Conservation (phyloP, 2,797 vertebrate species). For the Dendrocincla tyrannina region DNA sequence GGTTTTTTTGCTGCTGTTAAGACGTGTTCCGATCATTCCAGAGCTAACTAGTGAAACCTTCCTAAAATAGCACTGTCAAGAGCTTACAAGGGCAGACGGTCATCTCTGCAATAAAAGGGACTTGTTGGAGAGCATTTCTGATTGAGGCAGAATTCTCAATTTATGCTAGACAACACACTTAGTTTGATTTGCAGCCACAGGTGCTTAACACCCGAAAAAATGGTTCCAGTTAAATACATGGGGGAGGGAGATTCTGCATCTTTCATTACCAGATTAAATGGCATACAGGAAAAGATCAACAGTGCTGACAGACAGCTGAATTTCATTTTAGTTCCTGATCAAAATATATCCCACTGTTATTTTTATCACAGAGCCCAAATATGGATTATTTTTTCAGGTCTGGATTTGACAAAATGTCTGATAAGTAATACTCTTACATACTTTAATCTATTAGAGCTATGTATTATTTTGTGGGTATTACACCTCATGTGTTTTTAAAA, state of each 20-base stretch:
- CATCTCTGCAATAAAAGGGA: neutral
- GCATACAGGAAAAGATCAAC: constrained; percentile 53
- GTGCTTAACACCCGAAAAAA: constrained; percentile 13
- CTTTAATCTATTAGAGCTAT: neutral
- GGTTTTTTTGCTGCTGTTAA: neutral
- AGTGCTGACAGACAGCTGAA: constrained; percentile 34
- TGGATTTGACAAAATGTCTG: constrained; percentile 6
- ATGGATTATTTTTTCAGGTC: constrained; percentile 29
- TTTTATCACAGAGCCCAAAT: constrained; percentile 42
- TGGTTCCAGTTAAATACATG: neutral
- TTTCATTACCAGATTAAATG: constrained; percentile 51
- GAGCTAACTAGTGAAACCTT: constrained; percentile 48
- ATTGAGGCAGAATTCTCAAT: neutral
- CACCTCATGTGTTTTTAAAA: neutral
- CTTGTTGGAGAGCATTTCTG: neutral
- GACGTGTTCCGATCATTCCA: constrained; percentile 25
- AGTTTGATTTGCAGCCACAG: neutral
- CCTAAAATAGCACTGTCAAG: constrained; percentile 56
- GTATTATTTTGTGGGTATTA: neutral
- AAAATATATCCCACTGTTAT: constrained; percentile 34
- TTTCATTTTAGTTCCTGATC: constrained; percentile 1
- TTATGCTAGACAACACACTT: neutral
- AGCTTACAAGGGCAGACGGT: constrained; percentile 54
- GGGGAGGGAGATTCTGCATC: neutral
- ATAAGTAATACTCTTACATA: constrained; percentile 6